Base-by-base conservation (phyloP, 2,113 vertebrate genomes). In the Indicator maculatus region DNA sequence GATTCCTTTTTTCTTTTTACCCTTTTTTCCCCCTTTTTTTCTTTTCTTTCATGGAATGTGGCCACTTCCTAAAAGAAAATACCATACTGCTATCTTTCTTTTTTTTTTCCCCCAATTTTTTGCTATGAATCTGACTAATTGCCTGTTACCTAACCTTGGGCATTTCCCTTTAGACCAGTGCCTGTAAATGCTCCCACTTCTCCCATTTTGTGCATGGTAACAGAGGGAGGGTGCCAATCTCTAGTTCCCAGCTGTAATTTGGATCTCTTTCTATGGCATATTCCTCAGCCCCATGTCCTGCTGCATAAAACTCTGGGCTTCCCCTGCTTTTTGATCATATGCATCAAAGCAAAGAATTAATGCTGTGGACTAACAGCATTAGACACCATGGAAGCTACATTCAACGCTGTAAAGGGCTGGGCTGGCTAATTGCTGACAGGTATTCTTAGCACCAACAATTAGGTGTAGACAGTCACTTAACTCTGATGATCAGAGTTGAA, bases 231-330 rank as follows among this genome's bases (percentile, higher is more conserved):
- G 8, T 9, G 2, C 31, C 19, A 8, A 0, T 16, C 33, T 55
- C 31, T 45, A 23, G 27, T n/a, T 81, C 5, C 19, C 28, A 70
- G 69, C 18, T 1, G 1, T 47, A 16, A 56, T 69, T 86, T 72
- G 63, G 4, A 45, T 87, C 30, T 55, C 23, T 78, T 78, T 44
- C 45, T 1, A 0, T 5, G 18, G 3, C 16, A 0, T 6, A 2
- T 67, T 85, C 66, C 47, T 83, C 63, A 55, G 59, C 23, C 71
- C 71, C 53, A 63, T 66, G n/a, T 39, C 33, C 53, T 72, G 12
- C 63, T 47, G 5, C 30, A 2, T 39, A 1, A 20, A 63, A 4
- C 79, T 7, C 1, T 31, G 75, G 41, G 2, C 60, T 82, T 82
- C 61, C 52, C 3, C 0, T 78, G 66, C 56, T 70, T 63, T 89